Evolutionary conservation across 2,888 invertebrate genomes (phyloP), one percentile per base, ranked within the genome.

Genomic region (Lithophane semibrunnea): DNA sequence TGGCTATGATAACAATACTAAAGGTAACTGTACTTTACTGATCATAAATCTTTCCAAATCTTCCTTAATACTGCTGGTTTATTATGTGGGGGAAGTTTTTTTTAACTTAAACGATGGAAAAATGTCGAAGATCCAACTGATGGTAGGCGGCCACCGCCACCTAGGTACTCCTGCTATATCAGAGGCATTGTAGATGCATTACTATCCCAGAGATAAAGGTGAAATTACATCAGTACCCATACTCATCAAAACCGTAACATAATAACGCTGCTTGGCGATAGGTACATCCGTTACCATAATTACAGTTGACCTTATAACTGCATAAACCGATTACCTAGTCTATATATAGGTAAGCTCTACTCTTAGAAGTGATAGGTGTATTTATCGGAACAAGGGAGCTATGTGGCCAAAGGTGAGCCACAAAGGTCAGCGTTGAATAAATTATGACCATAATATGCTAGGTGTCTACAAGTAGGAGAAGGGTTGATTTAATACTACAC

Each of bases 381-480:
- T 70, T 80, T 68, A 70, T 63, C 54, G 56, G 72, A 70, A 73
- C n/a, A n/a, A 70, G 47, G 61, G 56, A 69, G 60, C 73, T 84
- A 70, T 70, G 52, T 37, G 58, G 77, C 56, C 52, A 77, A 69
- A 68, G 85, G 77, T 82, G 77, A 83, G 29, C 60, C 70, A 12
- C 42, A 73, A 83, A 83, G 85, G 83, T 83, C 82, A 82, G 66
- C 16, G 16, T 12, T 85, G 73, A 85, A 83, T 83, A 81, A 85
- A 73, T 83, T 71, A 85, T 76, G 52, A 37, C 24, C 52, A 24
- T 44, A 82, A 56, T 42, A 42, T 37, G 21, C 10, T n/a, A 29
- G 82, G 8, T 82, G 66, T 68, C 82, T 44, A 58, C 24, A 69
- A 82, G 24, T 58, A 10, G 37, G 52, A 37, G 37, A 58, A 68